These are phyloP conservation scores for Pygoscelis adeliae DNA, from an alignment of 2,113 vertebrate genomes.

Conservation along the genomic window DNA sequence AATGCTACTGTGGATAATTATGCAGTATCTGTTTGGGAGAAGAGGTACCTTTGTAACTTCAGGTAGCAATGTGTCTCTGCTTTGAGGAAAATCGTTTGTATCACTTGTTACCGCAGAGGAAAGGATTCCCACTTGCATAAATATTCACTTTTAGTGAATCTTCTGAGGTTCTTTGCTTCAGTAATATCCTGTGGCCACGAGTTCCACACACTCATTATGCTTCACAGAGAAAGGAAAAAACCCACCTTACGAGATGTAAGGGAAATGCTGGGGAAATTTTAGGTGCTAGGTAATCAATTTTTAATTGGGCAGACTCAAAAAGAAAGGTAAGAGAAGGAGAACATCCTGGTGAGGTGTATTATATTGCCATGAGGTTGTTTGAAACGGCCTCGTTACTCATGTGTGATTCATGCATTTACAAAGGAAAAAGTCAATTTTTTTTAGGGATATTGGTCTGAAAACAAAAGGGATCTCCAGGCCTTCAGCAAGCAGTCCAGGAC, in stretches of 20 bases:
- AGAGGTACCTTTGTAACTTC: background rate
- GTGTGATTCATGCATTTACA: background rate
- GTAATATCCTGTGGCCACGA: background rate
- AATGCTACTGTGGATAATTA: background rate
- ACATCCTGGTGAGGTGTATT: background rate
- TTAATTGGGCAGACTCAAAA: background rate
- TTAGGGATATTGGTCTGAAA: background rate
- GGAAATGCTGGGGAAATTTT: background rate
- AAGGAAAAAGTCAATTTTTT: background rate
- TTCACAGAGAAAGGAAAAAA: background rate
- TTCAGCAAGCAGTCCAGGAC: background rate
- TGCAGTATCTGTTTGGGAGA: background rate
- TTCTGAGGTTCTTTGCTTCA: background rate
- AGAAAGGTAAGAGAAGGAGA: background rate
- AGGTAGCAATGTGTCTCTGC: background rate
- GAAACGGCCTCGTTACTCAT: background rate
- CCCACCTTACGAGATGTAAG: background rate
- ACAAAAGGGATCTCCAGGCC: background rate
- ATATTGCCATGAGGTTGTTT: background rate
- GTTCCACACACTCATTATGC: background rate
- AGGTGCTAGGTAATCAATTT: background rate
- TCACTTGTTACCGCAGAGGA: background rate
- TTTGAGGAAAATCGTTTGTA: background rate
- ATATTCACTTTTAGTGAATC: background rate
- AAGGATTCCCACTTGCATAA: background rate